Conservation (phyloP, 2,797 vertebrate genomes). For the Acropternis orthonyx region DNA sequence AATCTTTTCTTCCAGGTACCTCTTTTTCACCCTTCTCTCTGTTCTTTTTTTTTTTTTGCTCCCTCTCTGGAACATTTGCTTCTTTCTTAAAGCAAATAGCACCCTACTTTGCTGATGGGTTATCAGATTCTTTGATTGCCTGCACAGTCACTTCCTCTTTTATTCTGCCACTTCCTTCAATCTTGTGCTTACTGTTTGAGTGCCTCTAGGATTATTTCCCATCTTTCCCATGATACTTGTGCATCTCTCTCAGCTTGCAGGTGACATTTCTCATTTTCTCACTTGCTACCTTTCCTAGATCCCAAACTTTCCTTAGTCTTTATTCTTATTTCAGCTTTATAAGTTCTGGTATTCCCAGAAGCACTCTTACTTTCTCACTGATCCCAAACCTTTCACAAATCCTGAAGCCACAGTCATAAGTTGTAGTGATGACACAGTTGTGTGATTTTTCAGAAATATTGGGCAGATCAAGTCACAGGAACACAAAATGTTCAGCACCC, state of each 20-base stretch:
- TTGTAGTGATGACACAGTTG: not conserved
- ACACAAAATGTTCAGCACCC: not conserved
- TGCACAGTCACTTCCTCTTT: not conserved
- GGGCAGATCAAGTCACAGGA: not conserved
- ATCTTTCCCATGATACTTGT: not conserved
- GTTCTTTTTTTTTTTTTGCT: not conserved
- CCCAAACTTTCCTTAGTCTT: not conserved
- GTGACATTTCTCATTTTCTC: not conserved
- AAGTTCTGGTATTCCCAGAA: not conserved
- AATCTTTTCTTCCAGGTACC: not conserved
- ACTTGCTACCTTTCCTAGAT: not conserved
- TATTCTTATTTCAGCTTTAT: not conserved
- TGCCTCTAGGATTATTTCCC: not conserved
- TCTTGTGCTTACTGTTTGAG: not conserved
- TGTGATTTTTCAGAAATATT: not conserved
- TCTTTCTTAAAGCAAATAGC: not conserved
- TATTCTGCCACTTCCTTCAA: not conserved
- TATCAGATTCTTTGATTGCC: not conserved
- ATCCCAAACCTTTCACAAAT: not conserved
- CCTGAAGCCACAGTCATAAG: not conserved
- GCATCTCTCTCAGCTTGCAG: not conserved
- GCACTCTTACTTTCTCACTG: not conserved
- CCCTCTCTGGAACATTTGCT: not conserved
- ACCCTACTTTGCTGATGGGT: not conserved
- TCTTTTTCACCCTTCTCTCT: not conserved